These are phyloP conservation scores for Drosophila affinis DNA, from an alignment of 2,888 invertebrate species.

Conservation along the genomic window DNA sequence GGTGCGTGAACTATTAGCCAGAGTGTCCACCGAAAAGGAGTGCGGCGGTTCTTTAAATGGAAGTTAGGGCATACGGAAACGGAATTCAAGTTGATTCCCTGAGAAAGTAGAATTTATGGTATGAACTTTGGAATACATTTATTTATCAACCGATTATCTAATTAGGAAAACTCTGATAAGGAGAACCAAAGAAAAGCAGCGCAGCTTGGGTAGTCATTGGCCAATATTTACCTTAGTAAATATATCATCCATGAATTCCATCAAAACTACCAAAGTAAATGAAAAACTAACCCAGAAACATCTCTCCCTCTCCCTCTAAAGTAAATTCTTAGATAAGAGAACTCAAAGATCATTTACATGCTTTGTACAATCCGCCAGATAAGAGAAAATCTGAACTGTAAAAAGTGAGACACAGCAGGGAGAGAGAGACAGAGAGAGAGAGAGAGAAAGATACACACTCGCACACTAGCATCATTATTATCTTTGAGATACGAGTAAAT, in stretches of 20 bases:
- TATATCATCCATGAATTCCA: not conserved
- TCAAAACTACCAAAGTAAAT: slow-evolving; percentile 1
- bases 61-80: slow-evolving; percentile 2
- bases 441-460: slow-evolving; percentile 2
- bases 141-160: not conserved
- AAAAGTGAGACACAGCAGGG: slow-evolving; percentile 3
- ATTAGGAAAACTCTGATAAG: not conserved
- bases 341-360: slow-evolving; percentile 34
- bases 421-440: slow-evolving; percentile 15
- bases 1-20: slow-evolving; percentile 36
- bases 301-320: not conserved
- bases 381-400: slow-evolving; percentile 24
- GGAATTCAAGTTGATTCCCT: not conserved
- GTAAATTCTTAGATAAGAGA: slow-evolving; percentile 13
- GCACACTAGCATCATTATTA: slow-evolving; percentile 24
- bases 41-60: slow-evolving; percentile 11
- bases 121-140: not conserved
- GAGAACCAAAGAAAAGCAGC: not conserved
- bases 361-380: slow-evolving; percentile 17
- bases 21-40: slow-evolving; percentile 18
- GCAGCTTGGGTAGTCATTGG: not conserved
- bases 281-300: slow-evolving; percentile 8
- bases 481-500: slow-evolving; percentile 33
- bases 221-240: not conserved
- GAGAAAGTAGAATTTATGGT: not conserved